Conservation (phyloP, 1,140 invertebrate species). For the Acromyrmex charruanus region DNA sequence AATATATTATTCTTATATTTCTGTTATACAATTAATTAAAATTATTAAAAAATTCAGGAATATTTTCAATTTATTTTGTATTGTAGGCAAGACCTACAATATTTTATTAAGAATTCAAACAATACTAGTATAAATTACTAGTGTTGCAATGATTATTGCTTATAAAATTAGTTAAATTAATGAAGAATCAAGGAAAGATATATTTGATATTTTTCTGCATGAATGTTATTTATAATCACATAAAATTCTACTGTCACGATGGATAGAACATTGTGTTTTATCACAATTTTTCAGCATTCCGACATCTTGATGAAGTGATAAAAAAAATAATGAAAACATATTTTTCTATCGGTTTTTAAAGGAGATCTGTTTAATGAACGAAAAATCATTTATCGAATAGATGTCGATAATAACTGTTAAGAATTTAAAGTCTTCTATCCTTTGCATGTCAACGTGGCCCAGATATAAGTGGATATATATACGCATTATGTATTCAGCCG, state of each 20-base stretch:
- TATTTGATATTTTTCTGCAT: neutral
- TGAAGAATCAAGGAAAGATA: slow-evolving; percentile 17
- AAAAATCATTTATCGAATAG: neutral
- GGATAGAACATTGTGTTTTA: slow-evolving; percentile 42
- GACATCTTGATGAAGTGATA: slow-evolving; percentile 24
- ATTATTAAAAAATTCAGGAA: slow-evolving; percentile 53
- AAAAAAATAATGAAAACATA: slow-evolving; percentile 24
- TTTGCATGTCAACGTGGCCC: slow-evolving; percentile 58
- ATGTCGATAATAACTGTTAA: slow-evolving; percentile 60
- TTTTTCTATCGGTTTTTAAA: slow-evolving; percentile 39
- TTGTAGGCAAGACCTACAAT: neutral
- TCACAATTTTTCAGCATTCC: slow-evolving; percentile 65
- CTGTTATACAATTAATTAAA: slow-evolving; percentile 27
- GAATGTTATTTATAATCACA: slow-evolving; percentile 25
- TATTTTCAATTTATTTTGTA: slow-evolving; percentile 12
- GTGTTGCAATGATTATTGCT: slow-evolving; percentile 11
- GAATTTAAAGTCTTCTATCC: slow-evolving; percentile 62
- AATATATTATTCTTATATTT: slow-evolving; percentile 26
- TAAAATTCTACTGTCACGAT: slow-evolving; percentile 4
- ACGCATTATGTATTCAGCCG: slow-evolving; percentile 24
- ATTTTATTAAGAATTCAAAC: neutral
- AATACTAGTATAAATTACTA: slow-evolving; percentile 23
- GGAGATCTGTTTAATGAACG: slow-evolving; percentile 15
- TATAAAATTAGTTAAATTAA: slow-evolving; percentile 16
- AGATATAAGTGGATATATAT: slow-evolving; percentile 40